Evolutionary conservation across 2,113 vertebrate genomes (phyloP).

Genomic region (Falco punctatus): DNA sequence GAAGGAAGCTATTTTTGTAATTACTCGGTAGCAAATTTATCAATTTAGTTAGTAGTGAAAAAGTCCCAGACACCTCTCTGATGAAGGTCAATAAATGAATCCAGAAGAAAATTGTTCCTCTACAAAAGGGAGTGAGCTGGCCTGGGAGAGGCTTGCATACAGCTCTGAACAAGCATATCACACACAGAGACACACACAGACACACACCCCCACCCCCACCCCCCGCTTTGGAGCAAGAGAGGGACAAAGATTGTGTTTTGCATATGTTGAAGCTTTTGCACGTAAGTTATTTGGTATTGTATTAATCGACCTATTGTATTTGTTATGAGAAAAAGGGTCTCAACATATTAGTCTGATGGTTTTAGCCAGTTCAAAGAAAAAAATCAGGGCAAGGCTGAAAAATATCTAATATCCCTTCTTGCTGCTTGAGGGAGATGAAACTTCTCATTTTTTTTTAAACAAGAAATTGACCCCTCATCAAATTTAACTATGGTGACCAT

Average conservation of each 20-base stretch:
- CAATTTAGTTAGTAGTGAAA: neutral
- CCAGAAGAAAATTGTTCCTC: neutral
- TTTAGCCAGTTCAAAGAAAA: neutral
- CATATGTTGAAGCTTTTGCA: neutral
- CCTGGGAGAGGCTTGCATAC: neutral
- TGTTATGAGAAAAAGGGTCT: neutral
- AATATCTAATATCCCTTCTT: neutral
- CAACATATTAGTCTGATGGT: neutral
- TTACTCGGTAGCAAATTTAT: conserved; percentile 6
- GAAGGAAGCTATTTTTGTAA: conserved; percentile 25
- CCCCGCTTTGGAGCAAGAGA: neutral
- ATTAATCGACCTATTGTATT: neutral
- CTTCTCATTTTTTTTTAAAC: neutral
- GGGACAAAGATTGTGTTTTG: neutral
- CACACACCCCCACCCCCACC: too few species aligned
- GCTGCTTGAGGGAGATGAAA: neutral
- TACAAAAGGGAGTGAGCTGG: neutral
- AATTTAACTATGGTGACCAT: neutral
- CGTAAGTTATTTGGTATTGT: neutral
- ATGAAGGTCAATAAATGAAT: neutral
- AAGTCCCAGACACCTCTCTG: neutral
- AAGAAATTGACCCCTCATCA: neutral
- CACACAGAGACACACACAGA: too few species aligned
- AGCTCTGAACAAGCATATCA: neutral
- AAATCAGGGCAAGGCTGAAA: neutral